phyloP scores from a whole-genome alignment of 2,888 invertebrate species.

The Perithous albicinctus region DNA sequence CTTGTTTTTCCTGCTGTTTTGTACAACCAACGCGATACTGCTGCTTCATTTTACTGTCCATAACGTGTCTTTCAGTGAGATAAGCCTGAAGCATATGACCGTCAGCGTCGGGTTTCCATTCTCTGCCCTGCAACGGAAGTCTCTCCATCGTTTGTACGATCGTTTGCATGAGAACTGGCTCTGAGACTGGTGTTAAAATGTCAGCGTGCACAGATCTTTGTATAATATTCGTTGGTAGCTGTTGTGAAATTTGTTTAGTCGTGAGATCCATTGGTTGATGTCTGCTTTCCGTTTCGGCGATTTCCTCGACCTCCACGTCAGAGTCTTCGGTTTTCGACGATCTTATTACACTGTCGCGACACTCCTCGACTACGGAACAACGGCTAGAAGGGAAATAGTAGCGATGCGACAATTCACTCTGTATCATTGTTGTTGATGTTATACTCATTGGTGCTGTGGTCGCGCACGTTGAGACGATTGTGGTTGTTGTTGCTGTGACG shows the following conservation, averaged over 20 bases:
- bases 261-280: slow-evolving; percentile 85
- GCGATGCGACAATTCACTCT: slow-evolving; percentile 79
- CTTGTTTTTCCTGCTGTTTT: slow-evolving; percentile 70
- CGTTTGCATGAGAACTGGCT: slow-evolving; percentile 88
- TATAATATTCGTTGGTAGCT: slow-evolving; percentile 3
- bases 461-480: slow-evolving; percentile 54
- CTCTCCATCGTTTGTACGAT: slow-evolving; percentile 88
- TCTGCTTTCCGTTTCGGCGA: slow-evolving; percentile 64
- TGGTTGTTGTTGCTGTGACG: slow-evolving; percentile 68
- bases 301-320: slow-evolving; percentile 73
- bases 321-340: slow-evolving; percentile 74
- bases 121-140: slow-evolving; percentile 86
- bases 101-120: slow-evolving; percentile 85
- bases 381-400: slow-evolving; percentile 83
- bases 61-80: slow-evolving; percentile 89
- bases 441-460: slow-evolving; percentile 61
- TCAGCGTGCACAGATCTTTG: slow-evolving; percentile 83
- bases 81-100: slow-evolving; percentile 90
- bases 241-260: slow-evolving; percentile 73
- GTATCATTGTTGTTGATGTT: slow-evolving; percentile 75
- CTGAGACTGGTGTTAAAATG: slow-evolving; percentile 87
- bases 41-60: slow-evolving; percentile 90
- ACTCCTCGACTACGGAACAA: slow-evolving; percentile 69
- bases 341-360: slow-evolving; percentile 74
- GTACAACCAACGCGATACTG: slow-evolving; percentile 79